Evolutionary conservation across 2,797 vertebrate species (phyloP).

Genomic region (Microctenopoma steveboyesi): DNA sequence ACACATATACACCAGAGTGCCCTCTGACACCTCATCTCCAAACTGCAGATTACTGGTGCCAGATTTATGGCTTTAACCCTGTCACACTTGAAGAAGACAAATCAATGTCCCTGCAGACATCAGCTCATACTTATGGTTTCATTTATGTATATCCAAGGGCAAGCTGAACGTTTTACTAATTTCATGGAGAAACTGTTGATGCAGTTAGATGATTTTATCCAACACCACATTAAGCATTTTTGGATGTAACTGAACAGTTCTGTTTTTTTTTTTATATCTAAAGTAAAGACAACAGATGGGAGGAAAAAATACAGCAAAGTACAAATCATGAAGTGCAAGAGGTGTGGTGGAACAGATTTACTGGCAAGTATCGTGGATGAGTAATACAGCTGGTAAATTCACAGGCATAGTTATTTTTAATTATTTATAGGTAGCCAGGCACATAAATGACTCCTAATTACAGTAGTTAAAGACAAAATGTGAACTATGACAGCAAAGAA

Average conservation of each 20-base stretch:
- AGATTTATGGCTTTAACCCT: constrained; percentile 81
- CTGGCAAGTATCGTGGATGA: background rate
- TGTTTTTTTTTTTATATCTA: background rate
- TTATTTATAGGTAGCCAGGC: constrained; percentile 5
- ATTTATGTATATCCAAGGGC: constrained; percentile 79
- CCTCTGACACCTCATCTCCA: constrained; percentile 69
- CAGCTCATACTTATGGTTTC: constrained; percentile 64
- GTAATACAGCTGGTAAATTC: background rate
- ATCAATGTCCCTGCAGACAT: constrained; percentile 75
- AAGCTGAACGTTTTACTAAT: constrained; percentile 50
- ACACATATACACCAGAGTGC: constrained; percentile 30
- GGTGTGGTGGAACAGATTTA: background rate
- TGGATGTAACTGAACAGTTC: constrained; percentile 1
- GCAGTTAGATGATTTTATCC: constrained; percentile 35
- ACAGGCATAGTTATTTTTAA: background rate
- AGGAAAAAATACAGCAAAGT: background rate
- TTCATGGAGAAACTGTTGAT: constrained; percentile 41
- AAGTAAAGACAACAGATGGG: constrained; percentile 3
- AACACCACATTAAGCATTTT: constrained; percentile 25
- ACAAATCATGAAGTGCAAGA: constrained; percentile 5
- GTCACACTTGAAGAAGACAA: constrained; percentile 72
- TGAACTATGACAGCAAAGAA: background rate
- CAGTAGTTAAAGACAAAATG: background rate
- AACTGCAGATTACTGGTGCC: constrained; percentile 75
- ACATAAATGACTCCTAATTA: constrained; percentile 1